Conservation (phyloP, 2,797 vertebrate species). For the Gymnothorax reevesii region DNA sequence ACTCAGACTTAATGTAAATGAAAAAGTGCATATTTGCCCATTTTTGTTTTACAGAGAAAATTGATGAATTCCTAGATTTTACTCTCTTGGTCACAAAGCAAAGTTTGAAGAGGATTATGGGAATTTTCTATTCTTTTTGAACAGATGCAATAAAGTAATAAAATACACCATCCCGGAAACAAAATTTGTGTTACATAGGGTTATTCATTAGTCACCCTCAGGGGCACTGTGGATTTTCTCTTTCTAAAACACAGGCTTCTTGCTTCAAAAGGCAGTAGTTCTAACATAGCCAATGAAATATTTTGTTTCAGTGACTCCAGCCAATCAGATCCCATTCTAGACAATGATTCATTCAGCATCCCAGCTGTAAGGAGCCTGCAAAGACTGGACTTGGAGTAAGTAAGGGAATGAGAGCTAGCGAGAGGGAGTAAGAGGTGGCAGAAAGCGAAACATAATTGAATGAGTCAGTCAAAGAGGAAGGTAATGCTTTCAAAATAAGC, state of each 20-base stretch:
- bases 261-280: neutral
- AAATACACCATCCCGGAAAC: no score
- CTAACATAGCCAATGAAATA: neutral
- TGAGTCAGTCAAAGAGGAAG: neutral
- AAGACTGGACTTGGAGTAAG: constrained; percentile 88
- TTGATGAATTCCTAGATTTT: no score
- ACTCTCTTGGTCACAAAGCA: no score
- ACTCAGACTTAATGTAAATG: no score
- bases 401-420: constrained; percentile 16
- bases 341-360: constrained; percentile 62
- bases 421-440: neutral
- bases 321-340: constrained; percentile 51
- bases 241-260: neutral
- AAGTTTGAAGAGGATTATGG: no score
- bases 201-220: neutral
- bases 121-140: no score
- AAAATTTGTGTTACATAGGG: no score
- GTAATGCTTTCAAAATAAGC: neutral
- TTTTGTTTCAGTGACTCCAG: constrained; percentile 49
- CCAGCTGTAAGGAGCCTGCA: constrained; percentile 81
- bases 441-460: neutral
- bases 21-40: no score
- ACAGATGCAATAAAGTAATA: no score
- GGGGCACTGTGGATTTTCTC: neutral
- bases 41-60: no score